Evolutionary conservation across 2,797 vertebrate species (phyloP).

Genomic region (Sebastolobus altivelis): DNA sequence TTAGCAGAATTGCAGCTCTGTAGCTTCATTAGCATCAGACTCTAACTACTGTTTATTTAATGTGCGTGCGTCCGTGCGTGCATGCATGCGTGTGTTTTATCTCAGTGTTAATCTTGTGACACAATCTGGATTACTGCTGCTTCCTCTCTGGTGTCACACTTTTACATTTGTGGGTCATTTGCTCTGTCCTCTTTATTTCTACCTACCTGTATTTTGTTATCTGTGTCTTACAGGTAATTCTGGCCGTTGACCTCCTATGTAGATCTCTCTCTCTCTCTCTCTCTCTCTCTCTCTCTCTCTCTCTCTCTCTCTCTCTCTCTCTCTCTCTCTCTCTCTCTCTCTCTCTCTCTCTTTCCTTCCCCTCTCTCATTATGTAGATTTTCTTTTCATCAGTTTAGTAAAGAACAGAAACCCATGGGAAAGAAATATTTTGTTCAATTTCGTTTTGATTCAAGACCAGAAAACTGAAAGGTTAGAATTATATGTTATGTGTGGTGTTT

Average conservation of each 20-base stretch:
- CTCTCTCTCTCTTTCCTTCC: neutral
- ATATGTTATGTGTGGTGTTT: too few species aligned
- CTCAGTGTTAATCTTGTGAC: constrained; percentile 32
- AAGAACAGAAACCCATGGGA: neutral
- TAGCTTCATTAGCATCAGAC: neutral
- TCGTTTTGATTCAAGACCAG: too few species aligned
- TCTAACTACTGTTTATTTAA: too few species aligned
- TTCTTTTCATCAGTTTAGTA: neutral
- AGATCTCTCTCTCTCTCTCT: too few species aligned
- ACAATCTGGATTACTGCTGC: constrained; percentile 51
- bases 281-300: neutral
- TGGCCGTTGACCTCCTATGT: neutral
- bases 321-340: too few species aligned
- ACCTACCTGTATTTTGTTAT: neutral
- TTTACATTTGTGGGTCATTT: constrained; percentile 25
- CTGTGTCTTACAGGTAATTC: neutral
- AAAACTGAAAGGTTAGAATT: too few species aligned
- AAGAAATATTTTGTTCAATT: too few species aligned
- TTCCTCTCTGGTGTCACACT: constrained; percentile 8
- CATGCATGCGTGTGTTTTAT: neutral
- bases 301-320: neutral
- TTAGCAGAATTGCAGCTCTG: neutral
- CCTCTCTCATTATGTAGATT: neutral
- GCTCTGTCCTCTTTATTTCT: neutral
- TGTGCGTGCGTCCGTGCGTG: neutral